These are phyloP conservation scores for Drosophila watanabei DNA, from an alignment of 1,140 invertebrate species.

Conservation along the genomic window DNA sequence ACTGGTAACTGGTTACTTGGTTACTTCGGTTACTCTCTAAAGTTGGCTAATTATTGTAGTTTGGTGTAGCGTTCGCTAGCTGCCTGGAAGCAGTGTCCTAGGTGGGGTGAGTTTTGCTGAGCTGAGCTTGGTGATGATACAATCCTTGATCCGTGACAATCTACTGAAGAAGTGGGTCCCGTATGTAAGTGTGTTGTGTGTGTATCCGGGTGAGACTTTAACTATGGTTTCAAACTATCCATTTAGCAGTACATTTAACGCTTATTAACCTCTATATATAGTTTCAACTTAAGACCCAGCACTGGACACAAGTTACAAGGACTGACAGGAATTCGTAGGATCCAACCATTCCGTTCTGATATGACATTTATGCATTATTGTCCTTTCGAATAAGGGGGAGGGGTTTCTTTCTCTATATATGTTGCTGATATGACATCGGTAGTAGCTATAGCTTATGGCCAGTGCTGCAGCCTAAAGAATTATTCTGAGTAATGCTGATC, in stretches of 20 bases:
- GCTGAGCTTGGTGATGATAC: conserved; percentile 60
- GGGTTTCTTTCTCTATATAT: too few relatives aligned
- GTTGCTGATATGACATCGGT: too few relatives aligned
- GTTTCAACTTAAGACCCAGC: conserved; percentile 6
- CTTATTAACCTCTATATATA: conserved; percentile 45
- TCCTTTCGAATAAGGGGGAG: conserved; percentile 19
- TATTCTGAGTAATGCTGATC: too few relatives aligned
- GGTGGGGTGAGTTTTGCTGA: conserved; percentile 79
- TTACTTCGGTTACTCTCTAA: conserved; percentile 45
- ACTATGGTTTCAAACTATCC: conserved; percentile 47
- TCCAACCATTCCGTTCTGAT: conserved; percentile 1
- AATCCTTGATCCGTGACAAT: conserved; percentile 13
- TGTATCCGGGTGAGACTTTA: conserved; percentile 12
- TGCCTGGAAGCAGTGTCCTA: conserved; percentile 80
- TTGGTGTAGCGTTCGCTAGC: conserved; percentile 73
- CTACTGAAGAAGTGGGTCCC: conserved; percentile 56
- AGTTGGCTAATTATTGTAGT: conserved; percentile 70
- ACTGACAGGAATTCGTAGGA: neutral
- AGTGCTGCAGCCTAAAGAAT: too few relatives aligned
- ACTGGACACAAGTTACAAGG: conserved; percentile 5
- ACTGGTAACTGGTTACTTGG: conserved; percentile 10
- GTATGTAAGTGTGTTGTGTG: conserved; percentile 22
- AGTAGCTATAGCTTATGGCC: too few relatives aligned
- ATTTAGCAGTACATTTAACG: conserved; percentile 36
- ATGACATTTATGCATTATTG: conserved; percentile 18